Conservation (phyloP, 1,140 invertebrate genomes). For the Chionoecetes opilio region DNA sequence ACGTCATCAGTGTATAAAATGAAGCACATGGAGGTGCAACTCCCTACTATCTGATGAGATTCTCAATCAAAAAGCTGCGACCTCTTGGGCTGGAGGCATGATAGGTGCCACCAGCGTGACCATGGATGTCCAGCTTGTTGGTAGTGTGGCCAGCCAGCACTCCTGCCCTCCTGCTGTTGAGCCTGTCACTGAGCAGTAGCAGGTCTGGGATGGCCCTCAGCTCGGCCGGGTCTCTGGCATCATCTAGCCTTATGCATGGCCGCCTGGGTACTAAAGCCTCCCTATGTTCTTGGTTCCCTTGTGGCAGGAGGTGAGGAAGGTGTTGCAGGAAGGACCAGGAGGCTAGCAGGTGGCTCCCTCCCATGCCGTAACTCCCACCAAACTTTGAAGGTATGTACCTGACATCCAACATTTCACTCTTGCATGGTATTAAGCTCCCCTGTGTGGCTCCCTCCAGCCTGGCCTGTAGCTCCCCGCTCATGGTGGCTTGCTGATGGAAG, state of each 20-base stretch:
- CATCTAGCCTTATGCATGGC: background rate
- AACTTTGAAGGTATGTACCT: background rate
- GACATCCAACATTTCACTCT: background rate
- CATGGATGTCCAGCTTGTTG: background rate
- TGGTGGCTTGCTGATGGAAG: background rate
- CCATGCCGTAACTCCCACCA: background rate
- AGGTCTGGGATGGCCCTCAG: background rate
- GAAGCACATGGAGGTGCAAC: background rate
- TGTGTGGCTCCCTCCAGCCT: background rate
- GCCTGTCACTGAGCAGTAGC: background rate
- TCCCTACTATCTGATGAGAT: conserved; percentile 56
- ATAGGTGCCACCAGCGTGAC: background rate
- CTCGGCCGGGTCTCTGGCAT: background rate
- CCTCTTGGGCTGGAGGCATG: background rate
- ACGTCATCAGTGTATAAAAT: too few relatives aligned
- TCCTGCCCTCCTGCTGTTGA: background rate
- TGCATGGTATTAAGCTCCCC: background rate
- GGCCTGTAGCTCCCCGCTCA: background rate
- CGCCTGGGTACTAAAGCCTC: background rate
- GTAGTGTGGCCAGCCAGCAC: background rate
- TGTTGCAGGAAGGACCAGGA: conserved; percentile 55
- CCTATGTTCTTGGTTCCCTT: background rate
- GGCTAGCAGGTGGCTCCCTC: background rate
- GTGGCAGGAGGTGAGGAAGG: conserved; percentile 46
- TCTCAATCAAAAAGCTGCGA: conserved; percentile 59